phyloP scores from a whole-genome alignment of 1,140 invertebrate genomes.

The Grapholita molesta region DNA sequence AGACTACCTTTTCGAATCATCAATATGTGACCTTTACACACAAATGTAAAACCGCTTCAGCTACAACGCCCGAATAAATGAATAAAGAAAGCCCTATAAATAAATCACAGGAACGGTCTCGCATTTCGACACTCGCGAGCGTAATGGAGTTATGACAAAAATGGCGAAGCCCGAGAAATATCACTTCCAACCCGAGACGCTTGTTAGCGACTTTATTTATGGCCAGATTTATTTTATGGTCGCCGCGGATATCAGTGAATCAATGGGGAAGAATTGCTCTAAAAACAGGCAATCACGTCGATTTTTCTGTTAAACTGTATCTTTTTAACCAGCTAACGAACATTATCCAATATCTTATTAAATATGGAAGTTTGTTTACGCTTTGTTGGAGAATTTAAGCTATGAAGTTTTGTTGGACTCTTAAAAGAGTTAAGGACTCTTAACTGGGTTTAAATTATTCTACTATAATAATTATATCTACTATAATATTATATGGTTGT shows the following conservation, averaged over 20 bases:
- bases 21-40: background rate
- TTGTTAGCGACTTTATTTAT: conserved; percentile 77
- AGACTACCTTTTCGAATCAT: background rate
- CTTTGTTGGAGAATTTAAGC: too few species aligned
- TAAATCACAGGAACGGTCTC: conserved; percentile 61
- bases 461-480: too few species aligned
- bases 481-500: too few species aligned
- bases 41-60: background rate
- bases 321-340: background rate
- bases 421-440: too few species aligned
- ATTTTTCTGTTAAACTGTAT: conserved; percentile 26
- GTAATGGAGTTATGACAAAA: conserved; percentile 76
- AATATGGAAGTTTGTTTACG: too few species aligned
- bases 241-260: conserved; percentile 49
- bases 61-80: conserved; percentile 8
- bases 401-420: too few species aligned
- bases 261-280: conserved; percentile 50
- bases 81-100: conserved; percentile 35
- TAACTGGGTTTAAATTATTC: too few species aligned
- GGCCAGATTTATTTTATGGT: conserved; percentile 74
- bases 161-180: conserved; percentile 69
- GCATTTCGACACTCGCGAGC: conserved; percentile 61
- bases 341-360: too few species aligned
- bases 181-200: conserved; percentile 71
- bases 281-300: conserved; percentile 45